Percentiles rank a stretch among this genome's conserved stretches.
Evolutionary conservation across 2,797 vertebrate species (phyloP).

Genomic region (Diglossa cyanea): DNA sequence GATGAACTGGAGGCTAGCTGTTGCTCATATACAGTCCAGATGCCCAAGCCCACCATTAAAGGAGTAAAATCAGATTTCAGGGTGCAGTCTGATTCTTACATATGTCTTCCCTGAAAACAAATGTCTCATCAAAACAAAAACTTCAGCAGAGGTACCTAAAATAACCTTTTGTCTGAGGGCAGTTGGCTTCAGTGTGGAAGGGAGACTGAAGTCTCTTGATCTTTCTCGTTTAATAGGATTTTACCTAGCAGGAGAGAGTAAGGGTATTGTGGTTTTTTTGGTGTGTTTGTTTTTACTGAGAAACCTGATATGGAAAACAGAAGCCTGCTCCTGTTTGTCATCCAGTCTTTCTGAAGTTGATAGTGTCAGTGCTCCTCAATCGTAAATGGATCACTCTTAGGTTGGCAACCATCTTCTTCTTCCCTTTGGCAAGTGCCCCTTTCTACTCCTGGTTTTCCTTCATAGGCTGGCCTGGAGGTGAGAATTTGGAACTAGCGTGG

Average conservation of each 20-base stretch:
- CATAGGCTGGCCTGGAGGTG: neutral
- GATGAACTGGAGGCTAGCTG: neutral
- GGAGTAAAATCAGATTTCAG: constrained; percentile 49
- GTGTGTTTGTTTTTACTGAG: neutral
- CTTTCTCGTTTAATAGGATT: neutral
- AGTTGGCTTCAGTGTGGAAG: neutral
- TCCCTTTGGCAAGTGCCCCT: neutral
- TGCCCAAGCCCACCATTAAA: constrained; percentile 2
- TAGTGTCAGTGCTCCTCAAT: neutral
- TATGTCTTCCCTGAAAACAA: neutral
- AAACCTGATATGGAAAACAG: neutral
- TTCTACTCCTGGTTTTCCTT: neutral
- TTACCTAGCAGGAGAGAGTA: neutral
- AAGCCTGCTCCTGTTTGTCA: neutral
- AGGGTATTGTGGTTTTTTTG: neutral
- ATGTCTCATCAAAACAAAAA: neutral
- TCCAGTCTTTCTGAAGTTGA: neutral
- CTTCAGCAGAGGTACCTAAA: neutral
- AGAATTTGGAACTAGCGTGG: neutral
- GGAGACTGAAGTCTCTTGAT: neutral
- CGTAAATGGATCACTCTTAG: rapidly evolving
- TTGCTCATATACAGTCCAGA: constrained; percentile 23
- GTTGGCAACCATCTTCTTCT: rapidly evolving
- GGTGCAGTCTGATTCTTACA: neutral
- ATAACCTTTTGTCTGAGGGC: neutral